Evolutionary conservation across 2,797 vertebrate genomes (phyloP), one percentile per base, ranked within the genome.

Genomic region (Orestias chungarensis): DNA sequence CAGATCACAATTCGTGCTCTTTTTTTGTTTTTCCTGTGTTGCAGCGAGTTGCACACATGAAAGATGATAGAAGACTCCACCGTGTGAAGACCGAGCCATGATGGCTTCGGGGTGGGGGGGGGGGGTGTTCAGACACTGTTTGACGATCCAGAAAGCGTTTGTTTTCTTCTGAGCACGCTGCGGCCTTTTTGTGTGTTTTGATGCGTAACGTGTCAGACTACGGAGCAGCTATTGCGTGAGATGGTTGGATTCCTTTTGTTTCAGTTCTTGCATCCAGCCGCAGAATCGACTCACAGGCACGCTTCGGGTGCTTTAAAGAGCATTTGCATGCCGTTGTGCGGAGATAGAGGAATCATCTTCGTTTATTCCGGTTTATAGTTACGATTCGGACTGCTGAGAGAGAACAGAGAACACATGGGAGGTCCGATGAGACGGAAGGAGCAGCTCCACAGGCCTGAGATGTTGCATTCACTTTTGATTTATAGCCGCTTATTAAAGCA

Each of bases 371-470:
- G 31, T 12, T 62, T 25, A 11, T 40, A 14, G 35, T 38, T 40
- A 35, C 18, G 46, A 50, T 59, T 65, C 66, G 18, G 12, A 25
- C 74, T 64, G 57, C 43, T 43, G 44, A 73, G 65, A 35, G 42
- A 43, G 52, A 70, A 70, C 84, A 87, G 8, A 64, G 79, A 81
- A 83, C 75, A 76, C 52, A 10, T 23, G 6, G 23, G 33, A 72
- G 71, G 78, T 76, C 72, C 12, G 49, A 78, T 74, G 67, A 47
- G 66, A 79, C 17, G 49, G 23, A 50, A 25, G 73, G 54, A 83
- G 79, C 87, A 90, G 89, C 73, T 65, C 78, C 27, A 27, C n/a
- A 61, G 69, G 23, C 68, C 57, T 49, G 76, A 71, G 73, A 69
- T 49, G 57, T 18, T 47, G 33, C 71, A 35, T 64, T 66, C 10